A percentile compares a stretch with the other conserved stretches of the same genome.
Conservation (phyloP, 2,888 invertebrate genomes). For the Drosophila algonquin region DNA sequence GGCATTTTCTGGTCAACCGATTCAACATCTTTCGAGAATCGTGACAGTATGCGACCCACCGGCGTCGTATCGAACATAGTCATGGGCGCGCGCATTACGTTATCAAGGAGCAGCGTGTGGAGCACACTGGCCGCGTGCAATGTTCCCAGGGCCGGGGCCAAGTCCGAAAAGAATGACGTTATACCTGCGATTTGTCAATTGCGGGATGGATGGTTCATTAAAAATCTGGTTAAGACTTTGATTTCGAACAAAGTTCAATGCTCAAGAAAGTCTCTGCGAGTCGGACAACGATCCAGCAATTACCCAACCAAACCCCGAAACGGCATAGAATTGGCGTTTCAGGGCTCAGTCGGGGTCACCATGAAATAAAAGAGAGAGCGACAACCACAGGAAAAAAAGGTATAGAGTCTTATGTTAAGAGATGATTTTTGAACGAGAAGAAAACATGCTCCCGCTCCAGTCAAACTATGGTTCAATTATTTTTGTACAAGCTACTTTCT, state of each 20-base stretch:
- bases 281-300: constrained; percentile 11
- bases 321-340: not conserved
- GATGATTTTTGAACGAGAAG: constrained; percentile 15
- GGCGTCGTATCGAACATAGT: constrained; percentile 88
- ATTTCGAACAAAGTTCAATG: not conserved
- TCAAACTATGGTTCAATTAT: not conserved
- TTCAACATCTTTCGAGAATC: constrained; percentile 85
- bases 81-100: constrained; percentile 85
- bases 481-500: constrained; percentile 22
- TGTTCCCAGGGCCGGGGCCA: constrained; percentile 87
- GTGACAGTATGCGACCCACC: constrained; percentile 86
- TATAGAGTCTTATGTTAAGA: constrained; percentile 14
- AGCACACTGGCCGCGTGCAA: constrained; percentile 79
- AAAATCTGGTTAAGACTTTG: not conserved
- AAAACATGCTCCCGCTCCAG: constrained; percentile 44
- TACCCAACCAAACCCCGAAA: constrained; percentile 17
- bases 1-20: constrained; percentile 83
- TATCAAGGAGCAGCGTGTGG: constrained; percentile 84
- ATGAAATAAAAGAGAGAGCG: constrained; percentile 1
- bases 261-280: constrained; percentile 31
- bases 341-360: constrained; percentile 6
- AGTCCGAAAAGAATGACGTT: constrained; percentile 87
- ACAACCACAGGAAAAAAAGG: constrained; percentile 36
- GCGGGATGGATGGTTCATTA: constrained; percentile 17
- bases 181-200: constrained; percentile 85